Evolutionary conservation across 2,113 vertebrate genomes (phyloP).

Genomic region (Melanocharis versteri): DNA sequence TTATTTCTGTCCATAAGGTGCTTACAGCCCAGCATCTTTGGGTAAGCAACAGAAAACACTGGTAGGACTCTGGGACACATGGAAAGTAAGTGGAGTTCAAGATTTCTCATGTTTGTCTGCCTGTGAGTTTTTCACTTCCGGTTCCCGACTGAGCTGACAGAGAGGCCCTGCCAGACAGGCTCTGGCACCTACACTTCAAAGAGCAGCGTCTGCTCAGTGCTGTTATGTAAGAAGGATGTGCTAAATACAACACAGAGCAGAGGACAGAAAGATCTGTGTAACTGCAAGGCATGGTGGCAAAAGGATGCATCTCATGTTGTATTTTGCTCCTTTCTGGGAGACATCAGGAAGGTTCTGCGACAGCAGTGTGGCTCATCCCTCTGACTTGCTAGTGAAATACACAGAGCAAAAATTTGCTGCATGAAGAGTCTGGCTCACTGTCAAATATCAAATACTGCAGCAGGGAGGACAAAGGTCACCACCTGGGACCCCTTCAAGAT

Average conservation of each 20-base stretch:
- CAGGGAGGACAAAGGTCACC: background rate
- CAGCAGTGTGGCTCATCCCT: background rate
- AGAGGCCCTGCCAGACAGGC: background rate
- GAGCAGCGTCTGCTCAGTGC: accelerated
- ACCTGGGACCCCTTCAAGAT: background rate
- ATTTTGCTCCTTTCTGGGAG: background rate
- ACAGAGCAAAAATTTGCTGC: background rate
- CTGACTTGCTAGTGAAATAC: background rate
- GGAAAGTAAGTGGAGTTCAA: background rate
- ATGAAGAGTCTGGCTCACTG: background rate
- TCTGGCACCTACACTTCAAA: background rate
- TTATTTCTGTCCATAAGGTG: background rate
- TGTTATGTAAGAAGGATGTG: background rate
- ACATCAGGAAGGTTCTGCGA: background rate
- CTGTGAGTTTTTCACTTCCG: background rate
- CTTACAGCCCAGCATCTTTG: background rate
- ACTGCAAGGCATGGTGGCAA: background rate
- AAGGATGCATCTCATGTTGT: background rate
- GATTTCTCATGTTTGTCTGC: background rate
- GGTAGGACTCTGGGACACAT: background rate
- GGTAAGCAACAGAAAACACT: background rate
- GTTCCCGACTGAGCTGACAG: background rate
- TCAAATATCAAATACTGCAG: background rate
- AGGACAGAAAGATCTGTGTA: background rate
- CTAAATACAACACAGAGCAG: background rate